phyloP scores from a whole-genome alignment of 2,113 vertebrate species.

The Eclectus roratus region DNA sequence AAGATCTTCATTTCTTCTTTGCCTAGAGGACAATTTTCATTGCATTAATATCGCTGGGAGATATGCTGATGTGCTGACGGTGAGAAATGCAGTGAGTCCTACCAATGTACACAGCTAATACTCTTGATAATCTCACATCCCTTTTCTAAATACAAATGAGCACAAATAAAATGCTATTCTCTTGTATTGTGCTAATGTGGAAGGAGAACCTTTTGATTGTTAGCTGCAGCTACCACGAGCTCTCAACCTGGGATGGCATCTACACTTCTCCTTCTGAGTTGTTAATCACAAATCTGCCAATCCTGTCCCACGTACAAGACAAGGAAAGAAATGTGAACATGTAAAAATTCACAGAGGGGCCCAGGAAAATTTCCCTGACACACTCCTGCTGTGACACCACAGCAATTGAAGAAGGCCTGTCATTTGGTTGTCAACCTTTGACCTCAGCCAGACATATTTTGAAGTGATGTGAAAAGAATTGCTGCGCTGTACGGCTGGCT shows the following conservation, averaged over 20 bases:
- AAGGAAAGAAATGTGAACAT: slow-evolving; percentile 78
- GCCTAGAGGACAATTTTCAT: background rate
- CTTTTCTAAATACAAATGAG: slow-evolving; percentile 33
- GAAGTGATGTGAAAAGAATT: slow-evolving; percentile 81
- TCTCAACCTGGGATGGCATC: slow-evolving; percentile 48
- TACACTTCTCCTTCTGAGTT: slow-evolving; percentile 68
- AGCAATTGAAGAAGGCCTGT: slow-evolving; percentile 86
- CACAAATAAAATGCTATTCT: slow-evolving; percentile 53
- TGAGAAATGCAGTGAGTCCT: background rate
- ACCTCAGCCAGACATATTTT: slow-evolving; percentile 80
- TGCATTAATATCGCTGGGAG: background rate
- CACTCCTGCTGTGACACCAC: slow-evolving; percentile 84
- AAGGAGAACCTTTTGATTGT: slow-evolving; percentile 65
- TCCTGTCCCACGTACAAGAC: slow-evolving; percentile 72
- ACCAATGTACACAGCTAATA: slow-evolving; percentile 1
- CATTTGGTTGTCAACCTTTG: slow-evolving; percentile 89
- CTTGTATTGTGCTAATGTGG: slow-evolving; percentile 55
- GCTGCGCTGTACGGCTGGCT: slow-evolving; percentile 62
- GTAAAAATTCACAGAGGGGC: slow-evolving; percentile 78
- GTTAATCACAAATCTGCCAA: slow-evolving; percentile 80
- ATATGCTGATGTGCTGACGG: background rate
- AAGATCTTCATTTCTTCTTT: background rate
- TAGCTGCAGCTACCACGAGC: slow-evolving; percentile 47
- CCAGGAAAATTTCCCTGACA: slow-evolving; percentile 80
- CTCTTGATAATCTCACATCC: slow-evolving; percentile 27